Base-by-base conservation (phyloP, 2,797 vertebrate genomes). In the Selene dorsalis region DNA sequence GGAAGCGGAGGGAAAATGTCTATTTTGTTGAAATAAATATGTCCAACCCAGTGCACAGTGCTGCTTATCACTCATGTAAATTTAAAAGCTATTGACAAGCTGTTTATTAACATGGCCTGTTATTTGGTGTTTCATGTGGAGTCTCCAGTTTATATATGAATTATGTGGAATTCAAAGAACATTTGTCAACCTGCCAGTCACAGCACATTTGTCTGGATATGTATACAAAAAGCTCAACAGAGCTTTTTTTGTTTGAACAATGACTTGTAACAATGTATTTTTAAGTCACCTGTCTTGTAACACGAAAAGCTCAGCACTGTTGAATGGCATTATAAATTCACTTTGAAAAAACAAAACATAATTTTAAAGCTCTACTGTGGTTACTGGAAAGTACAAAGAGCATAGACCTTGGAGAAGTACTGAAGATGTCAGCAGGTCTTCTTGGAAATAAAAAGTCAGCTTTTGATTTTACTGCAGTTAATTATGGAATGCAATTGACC, bases 1-100 rank as follows among this genome's bases (percentile, higher is more conserved):
- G 77, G 61, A 76, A 80, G 69, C 22, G 3, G 32, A 60, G 52
- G 39, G 69, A 64, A 79, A 83, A 79, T n/a, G 20, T 61, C 77
- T 68, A 77, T 69, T 14, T 1, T 67, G 55, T 74, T 50, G 63
- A 53, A 55, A 90, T 80, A 75, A 90, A 83, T 74, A 69, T 58
- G 72, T 79, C 69, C 61, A 80, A 83, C 57, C 57, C 78, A 65
- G 66, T 55, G 70, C 55, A 66, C 17, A 26, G 47, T 6, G 56
- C 70, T 6, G 63, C 69, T 61, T 39, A 64, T 61, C 63, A 30
- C 56, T 63, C 14, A 35, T 57, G 45, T 48, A 30, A 38, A 84
- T 85, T 68, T 55, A 64, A 53, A 48, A 66, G 64, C 70, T 61
- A 35, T 4, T 47, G 69, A 79, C 72, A 82, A 71, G 71, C 18